Conservation (phyloP, 2,797 vertebrate genomes). For the Macroramphosus scolopax region DNA sequence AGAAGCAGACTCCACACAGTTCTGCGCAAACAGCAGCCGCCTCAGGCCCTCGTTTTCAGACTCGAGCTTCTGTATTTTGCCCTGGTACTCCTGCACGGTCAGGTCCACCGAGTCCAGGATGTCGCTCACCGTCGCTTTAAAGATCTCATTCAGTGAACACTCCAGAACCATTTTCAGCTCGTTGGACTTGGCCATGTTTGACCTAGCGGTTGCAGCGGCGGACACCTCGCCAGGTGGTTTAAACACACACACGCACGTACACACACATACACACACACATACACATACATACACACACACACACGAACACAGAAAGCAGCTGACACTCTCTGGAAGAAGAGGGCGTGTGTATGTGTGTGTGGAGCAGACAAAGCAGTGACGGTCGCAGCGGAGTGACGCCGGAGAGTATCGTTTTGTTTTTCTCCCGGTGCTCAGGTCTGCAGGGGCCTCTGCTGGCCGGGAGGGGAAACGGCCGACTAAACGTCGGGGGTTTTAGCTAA, state of each 20-base stretch:
- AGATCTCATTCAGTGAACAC: conserved; percentile 79
- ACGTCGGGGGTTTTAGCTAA: background rate
- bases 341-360: conserved; percentile 44
- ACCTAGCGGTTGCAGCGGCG: background rate
- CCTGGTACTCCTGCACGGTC: conserved; percentile 75
- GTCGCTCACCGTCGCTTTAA: conserved; percentile 75
- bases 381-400: conserved; percentile 43
- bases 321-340: conserved; percentile 23
- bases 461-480: conserved; percentile 6
- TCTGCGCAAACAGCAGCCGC: conserved; percentile 59
- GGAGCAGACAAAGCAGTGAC: conserved; percentile 69
- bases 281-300: too few species aligned
- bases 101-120: conserved; percentile 77
- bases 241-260: too few species aligned
- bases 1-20: conserved; percentile 24
- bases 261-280: too few species aligned
- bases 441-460: conserved; percentile 37
- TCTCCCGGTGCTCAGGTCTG: background rate
- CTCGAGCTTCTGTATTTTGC: conserved; percentile 71
- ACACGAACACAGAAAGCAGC: too few species aligned
- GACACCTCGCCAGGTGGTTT: too few species aligned
- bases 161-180: conserved; percentile 72
- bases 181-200: conserved; percentile 58
- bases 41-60: conserved; percentile 75
- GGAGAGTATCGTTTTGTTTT: too few species aligned